phyloP scores from a whole-genome alignment of 2,888 invertebrate species.

The Drosophila putrida region DNA sequence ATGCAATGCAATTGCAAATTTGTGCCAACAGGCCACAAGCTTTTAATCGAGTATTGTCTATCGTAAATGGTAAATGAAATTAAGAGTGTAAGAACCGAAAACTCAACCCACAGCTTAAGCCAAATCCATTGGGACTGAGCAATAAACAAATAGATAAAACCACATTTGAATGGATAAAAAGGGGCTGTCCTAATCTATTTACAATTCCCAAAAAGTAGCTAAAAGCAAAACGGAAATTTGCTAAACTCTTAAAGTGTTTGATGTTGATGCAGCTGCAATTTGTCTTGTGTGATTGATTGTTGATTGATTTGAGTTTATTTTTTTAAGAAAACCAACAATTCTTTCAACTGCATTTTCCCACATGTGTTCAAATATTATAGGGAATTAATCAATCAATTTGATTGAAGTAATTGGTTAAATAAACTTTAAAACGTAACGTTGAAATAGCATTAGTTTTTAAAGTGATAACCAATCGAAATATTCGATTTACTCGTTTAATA shows the following conservation, averaged over 20 bases:
- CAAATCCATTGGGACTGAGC: constrained; percentile 15
- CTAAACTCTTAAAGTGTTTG: constrained; percentile 19
- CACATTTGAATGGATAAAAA: constrained; percentile 3
- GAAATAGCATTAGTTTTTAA: background rate
- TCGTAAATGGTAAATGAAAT: constrained; percentile 48
- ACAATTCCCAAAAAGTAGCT: background rate
- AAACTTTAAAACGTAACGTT: too few species aligned
- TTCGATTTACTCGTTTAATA: background rate
- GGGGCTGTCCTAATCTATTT: constrained; percentile 8
- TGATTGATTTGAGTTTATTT: constrained; percentile 13
- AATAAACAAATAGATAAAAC: constrained; percentile 41
- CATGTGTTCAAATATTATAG: constrained; percentile 1
- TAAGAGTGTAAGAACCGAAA: constrained; percentile 19
- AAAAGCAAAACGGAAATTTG: background rate
- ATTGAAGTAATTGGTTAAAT: background rate
- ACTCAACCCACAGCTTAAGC: background rate
- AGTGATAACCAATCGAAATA: background rate
- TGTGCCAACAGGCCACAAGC: constrained; percentile 11
- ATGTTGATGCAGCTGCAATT: constrained; percentile 42
- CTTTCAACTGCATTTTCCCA: constrained; percentile 2
- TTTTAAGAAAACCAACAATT: background rate
- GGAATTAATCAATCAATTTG: constrained; percentile 4
- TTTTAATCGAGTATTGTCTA: constrained; percentile 11
- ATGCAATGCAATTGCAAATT: background rate
- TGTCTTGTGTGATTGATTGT: constrained; percentile 32